Conservation (phyloP, 2,888 invertebrate species). For the Euphydryas editha region DNA sequence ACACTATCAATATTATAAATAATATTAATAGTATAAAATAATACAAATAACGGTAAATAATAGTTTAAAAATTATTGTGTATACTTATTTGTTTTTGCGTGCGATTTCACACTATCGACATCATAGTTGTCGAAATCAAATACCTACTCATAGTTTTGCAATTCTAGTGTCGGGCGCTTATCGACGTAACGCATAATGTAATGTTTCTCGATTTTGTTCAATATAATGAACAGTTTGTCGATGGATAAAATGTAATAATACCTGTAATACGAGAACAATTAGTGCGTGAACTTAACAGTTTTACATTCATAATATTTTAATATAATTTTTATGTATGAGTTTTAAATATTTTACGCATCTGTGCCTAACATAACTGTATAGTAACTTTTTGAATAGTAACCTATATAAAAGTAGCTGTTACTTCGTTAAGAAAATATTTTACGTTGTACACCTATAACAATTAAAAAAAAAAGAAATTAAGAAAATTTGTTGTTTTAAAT, state of each 20-base stretch:
- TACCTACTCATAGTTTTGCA: neutral
- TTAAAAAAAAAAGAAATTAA: no score
- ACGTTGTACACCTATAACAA: no score
- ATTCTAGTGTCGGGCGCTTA: constrained; percentile 13
- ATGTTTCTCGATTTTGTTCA: constrained; percentile 7
- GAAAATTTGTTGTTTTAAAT: no score
- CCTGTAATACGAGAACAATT: constrained; percentile 23
- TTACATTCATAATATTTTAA: constrained; percentile 11
- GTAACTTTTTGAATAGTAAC: neutral
- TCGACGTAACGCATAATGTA: constrained; percentile 17
- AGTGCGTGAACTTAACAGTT: constrained; percentile 21
- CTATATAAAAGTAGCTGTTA: neutral
- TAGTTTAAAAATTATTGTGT: no score
- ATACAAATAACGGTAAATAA: no score
- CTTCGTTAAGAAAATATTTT: neutral
- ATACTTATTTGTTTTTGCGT: neutral
- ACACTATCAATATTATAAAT: no score
- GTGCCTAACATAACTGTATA: neutral
- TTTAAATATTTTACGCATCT: neutral
- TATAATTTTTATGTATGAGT: neutral
- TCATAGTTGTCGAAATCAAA: neutral
- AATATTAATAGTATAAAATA: no score
- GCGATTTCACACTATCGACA: neutral
- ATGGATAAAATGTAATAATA: constrained; percentile 17
- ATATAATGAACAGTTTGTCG: neutral